Evolutionary conservation across 2,113 vertebrate genomes (phyloP).

Genomic region (Spheniscus mendiculus): DNA sequence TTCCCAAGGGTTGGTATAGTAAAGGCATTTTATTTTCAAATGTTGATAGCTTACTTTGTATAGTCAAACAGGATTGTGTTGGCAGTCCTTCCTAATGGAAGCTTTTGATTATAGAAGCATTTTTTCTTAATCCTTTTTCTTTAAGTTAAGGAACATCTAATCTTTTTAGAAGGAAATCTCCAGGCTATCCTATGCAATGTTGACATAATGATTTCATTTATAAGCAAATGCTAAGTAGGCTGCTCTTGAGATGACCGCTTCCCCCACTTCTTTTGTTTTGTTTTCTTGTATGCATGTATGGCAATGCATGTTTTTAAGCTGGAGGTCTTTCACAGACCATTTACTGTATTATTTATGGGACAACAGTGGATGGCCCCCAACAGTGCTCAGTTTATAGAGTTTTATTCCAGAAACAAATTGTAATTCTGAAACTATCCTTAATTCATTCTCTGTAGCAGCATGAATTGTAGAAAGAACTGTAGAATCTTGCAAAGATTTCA

Average conservation of each 20-base stretch:
- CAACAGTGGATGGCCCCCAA: background rate
- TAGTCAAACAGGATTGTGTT: background rate
- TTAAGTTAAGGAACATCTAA: background rate
- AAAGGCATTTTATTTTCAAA: background rate
- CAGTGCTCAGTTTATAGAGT: background rate
- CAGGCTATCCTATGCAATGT: background rate
- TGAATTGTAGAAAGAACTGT: background rate
- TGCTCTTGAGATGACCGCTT: background rate
- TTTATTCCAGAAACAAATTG: background rate
- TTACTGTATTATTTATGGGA: background rate
- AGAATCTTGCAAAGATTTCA: background rate
- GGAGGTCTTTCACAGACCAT: background rate
- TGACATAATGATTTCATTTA: background rate
- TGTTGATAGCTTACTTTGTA: background rate
- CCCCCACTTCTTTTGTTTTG: background rate
- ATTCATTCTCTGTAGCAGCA: background rate
- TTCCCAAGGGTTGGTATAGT: background rate
- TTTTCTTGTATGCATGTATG: background rate
- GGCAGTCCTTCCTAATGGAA: background rate
- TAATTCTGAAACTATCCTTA: background rate
- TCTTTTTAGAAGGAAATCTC: background rate
- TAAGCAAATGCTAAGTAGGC: background rate
- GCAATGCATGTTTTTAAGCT: background rate
- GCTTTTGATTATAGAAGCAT: background rate
- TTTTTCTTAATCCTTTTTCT: background rate